Conservation (phyloP, 2,888 invertebrate species). For the Leptopilina myrica region DNA sequence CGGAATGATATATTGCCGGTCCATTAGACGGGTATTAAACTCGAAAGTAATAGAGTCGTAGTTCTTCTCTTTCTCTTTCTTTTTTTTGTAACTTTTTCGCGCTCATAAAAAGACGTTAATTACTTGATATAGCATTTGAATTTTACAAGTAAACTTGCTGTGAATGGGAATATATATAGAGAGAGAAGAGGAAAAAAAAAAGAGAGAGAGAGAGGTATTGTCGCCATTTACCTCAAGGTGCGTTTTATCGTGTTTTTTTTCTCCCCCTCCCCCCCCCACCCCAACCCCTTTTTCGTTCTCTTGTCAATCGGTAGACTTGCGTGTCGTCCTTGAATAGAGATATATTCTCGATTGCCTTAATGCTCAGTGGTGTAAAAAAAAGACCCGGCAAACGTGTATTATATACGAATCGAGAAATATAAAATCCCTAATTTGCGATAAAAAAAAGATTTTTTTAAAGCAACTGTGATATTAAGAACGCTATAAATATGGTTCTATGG, state of each 20-base stretch:
- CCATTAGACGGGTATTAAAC: conserved; percentile 22
- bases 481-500: too few relatives aligned
- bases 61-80: not conserved
- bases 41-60: conserved; percentile 13
- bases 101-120: conserved; percentile 26
- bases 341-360: too few relatives aligned
- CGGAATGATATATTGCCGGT: not conserved
- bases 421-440: conserved; percentile 36
- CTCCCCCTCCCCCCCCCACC: not conserved
- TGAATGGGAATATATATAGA: not conserved
- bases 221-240: not conserved
- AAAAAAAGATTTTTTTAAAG: too few relatives aligned
- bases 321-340: conserved; percentile 32
- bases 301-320: not conserved
- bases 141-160: conserved; percentile 28
- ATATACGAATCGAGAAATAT: conserved; percentile 42
- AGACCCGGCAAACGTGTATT: too few relatives aligned
- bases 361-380: too few relatives aligned
- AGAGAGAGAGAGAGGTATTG: not conserved
- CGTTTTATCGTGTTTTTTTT: conserved; percentile 12
- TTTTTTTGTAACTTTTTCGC: conserved; percentile 6
- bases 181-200: too few relatives aligned
- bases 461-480: too few relatives aligned
- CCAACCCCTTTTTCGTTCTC: too few relatives aligned
- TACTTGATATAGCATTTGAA: conserved; percentile 9